Percentiles rank a stretch among this genome's conserved stretches.
Evolutionary conservation across 2,888 invertebrate species (phyloP).

Genomic region (Nemotelus pantherinus): DNA sequence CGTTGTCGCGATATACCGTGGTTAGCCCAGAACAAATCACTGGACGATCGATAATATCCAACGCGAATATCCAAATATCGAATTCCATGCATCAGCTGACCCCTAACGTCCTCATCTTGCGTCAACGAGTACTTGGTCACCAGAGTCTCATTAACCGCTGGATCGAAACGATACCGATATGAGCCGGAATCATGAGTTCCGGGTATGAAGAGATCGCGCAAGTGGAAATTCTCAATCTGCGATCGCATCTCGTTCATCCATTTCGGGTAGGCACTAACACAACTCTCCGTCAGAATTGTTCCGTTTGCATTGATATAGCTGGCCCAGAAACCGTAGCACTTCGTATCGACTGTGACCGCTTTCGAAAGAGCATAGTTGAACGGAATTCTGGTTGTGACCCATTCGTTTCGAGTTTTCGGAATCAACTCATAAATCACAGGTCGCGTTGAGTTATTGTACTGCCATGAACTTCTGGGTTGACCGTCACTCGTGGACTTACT

Average conservation of each 20-base stretch:
- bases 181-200: slow-evolving; percentile 78
- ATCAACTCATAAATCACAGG: slow-evolving; percentile 58
- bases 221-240: slow-evolving; percentile 64
- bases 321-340: slow-evolving; percentile 64
- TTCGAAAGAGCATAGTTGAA: slow-evolving; percentile 58
- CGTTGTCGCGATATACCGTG: slow-evolving; percentile 68
- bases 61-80: slow-evolving; percentile 72
- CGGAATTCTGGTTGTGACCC: slow-evolving; percentile 62
- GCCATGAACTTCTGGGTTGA: slow-evolving; percentile 55
- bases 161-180: slow-evolving; percentile 64
- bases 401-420: slow-evolving; percentile 57
- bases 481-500: neutral
- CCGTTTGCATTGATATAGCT: slow-evolving; percentile 60
- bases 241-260: slow-evolving; percentile 69
- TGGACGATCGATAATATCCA: slow-evolving; percentile 65
- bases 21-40: slow-evolving; percentile 67
- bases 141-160: slow-evolving; percentile 60
- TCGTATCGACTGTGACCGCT: slow-evolving; percentile 57
- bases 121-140: slow-evolving; percentile 67
- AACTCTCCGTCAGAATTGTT: slow-evolving; percentile 62
- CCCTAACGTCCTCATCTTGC: slow-evolving; percentile 69
- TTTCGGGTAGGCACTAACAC: slow-evolving; percentile 67
- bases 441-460: slow-evolving; percentile 57
- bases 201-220: slow-evolving; percentile 72
- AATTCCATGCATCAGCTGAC: slow-evolving; percentile 70